Percentiles rank a stretch among this genome's conserved stretches.
Conservation (phyloP, 2,888 invertebrate species). For the Dilophus febrilis region DNA sequence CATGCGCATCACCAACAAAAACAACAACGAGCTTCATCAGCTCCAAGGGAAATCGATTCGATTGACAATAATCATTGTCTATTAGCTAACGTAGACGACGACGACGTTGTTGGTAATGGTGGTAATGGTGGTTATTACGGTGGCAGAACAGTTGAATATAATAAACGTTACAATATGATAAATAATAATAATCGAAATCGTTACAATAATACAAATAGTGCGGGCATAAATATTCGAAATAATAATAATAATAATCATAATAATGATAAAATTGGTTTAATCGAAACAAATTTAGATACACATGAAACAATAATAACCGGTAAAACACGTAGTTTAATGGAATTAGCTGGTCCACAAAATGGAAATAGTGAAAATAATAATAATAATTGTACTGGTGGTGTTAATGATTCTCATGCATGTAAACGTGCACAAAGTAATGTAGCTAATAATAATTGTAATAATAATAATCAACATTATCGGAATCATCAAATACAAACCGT, state of each 20-base stretch:
- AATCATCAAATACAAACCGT: constrained; percentile 22
- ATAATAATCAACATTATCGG: constrained; percentile 20
- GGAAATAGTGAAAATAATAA: constrained; percentile 7
- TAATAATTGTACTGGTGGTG: constrained; percentile 14
- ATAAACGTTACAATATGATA: not conserved
- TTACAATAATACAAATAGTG: not conserved
- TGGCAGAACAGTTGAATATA: no score
- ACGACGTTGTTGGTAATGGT: constrained; percentile 29
- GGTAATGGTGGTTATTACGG: not conserved
- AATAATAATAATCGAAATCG: not conserved
- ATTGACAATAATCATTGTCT: no score
- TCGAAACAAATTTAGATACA: constrained; percentile 81
- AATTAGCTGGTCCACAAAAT: constrained; percentile 31
- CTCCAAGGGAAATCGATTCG: constrained; percentile 13
- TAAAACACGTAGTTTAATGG: constrained; percentile 50
- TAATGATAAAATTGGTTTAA: constrained; percentile 45
- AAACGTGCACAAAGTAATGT: constrained; percentile 14
- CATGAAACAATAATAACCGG: constrained; percentile 42
- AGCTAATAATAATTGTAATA: constrained; percentile 23
- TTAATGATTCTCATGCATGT: constrained; percentile 35
- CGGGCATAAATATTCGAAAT: constrained; percentile 19
- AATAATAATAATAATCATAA: constrained; percentile 10
- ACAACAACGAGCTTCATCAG: constrained; percentile 13
- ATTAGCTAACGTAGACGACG: constrained; percentile 14
- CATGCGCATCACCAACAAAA: constrained; percentile 17